Evolutionary conservation across 2,888 invertebrate species (phyloP).

Genomic region (Choreutis nemorana): DNA sequence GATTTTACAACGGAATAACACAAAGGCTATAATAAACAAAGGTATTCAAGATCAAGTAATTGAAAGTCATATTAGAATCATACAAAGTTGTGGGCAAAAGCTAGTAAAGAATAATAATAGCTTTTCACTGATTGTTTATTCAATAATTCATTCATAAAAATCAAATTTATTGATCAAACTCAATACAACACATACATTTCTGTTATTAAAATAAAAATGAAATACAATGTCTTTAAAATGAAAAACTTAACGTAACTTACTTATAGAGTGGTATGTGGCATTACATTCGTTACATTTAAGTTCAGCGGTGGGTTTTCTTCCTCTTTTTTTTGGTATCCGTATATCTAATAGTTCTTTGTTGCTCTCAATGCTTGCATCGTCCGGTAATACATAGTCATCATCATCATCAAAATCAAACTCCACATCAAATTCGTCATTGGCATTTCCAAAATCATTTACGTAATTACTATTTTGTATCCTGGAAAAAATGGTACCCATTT

Average conservation of each 20-base stretch:
- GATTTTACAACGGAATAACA: no score
- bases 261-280: constrained; percentile 39
- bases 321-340: background rate
- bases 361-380: constrained; percentile 15
- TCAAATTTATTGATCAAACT: no score
- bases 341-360: constrained; percentile 5
- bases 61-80: no score
- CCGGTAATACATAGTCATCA: constrained; percentile 23
- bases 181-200: no score
- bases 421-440: constrained; percentile 16
- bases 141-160: no score
- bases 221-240: background rate
- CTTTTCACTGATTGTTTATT: no score
- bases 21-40: no score
- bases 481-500: constrained; percentile 13
- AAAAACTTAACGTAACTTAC: constrained; percentile 18
- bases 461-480: constrained; percentile 30
- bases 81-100: no score
- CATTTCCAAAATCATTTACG: constrained; percentile 22
- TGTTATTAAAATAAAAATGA: background rate
- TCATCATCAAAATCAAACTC: constrained; percentile 28
- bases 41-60: no score
- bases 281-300: constrained; percentile 49
- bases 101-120: no score
- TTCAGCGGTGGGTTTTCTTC: constrained; percentile 18